Percentiles rank a stretch among this genome's conserved stretches.
phyloP scores from a whole-genome alignment of 2,113 vertebrate species.

The Toxostoma redivivum region DNA sequence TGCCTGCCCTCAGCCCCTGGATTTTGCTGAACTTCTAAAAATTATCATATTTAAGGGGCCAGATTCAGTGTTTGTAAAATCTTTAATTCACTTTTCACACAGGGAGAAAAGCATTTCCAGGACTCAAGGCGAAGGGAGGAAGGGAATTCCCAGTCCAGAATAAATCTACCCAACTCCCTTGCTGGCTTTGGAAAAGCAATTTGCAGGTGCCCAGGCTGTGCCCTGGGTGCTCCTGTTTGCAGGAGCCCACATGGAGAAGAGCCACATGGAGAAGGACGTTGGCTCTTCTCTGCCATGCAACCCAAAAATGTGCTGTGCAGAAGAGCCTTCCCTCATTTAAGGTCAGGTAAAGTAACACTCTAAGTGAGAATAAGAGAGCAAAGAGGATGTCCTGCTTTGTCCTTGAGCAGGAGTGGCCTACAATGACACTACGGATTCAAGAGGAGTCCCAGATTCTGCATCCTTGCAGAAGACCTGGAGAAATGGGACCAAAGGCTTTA shows the following conservation, averaged over 20 bases:
- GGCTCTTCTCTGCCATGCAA: not conserved
- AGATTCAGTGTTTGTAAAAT: not conserved
- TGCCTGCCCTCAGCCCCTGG: not conserved
- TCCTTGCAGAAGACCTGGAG: not conserved
- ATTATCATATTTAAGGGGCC: not conserved
- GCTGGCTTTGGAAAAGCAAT: not conserved
- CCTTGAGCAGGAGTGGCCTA: not conserved
- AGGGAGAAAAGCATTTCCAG: not conserved
- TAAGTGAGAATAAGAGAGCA: not conserved
- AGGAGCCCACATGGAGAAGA: not conserved
- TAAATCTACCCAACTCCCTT: not conserved
- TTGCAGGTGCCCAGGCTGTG: not conserved
- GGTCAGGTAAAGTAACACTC: not conserved
- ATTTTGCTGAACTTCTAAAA: slow-evolving; percentile 9
- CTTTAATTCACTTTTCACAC: not conserved
- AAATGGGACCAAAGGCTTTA: not conserved
- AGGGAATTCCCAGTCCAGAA: not conserved
- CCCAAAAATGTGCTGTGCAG: not conserved
- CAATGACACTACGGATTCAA: not conserved
- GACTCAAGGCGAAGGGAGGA: not conserved
- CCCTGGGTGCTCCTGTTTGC: not conserved
- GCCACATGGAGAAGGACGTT: rapidly evolving
- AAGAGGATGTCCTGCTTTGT: not conserved
- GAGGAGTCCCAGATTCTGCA: not conserved
- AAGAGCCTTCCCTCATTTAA: not conserved